phyloP scores from a whole-genome alignment of 2,113 vertebrate genomes.

The Notechis scutatus region DNA sequence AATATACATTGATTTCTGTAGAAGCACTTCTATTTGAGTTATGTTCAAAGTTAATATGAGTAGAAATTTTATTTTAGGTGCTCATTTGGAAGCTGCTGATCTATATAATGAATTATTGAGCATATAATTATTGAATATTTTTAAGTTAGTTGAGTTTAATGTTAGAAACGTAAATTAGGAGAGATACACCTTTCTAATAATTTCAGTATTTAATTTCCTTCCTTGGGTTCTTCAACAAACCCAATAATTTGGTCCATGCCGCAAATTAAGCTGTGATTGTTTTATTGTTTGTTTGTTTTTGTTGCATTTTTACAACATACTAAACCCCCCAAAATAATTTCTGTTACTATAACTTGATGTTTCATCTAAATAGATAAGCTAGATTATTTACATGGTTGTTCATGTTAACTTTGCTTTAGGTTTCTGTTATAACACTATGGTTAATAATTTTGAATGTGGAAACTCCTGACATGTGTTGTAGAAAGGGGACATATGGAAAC shows the following conservation, averaged over 20 bases:
- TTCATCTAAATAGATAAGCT: neutral
- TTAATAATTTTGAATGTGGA: neutral
- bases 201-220: neutral
- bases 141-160: conserved; percentile 1
- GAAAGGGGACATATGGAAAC: neutral
- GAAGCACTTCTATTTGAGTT: conserved; percentile 24
- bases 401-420: neutral
- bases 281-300: neutral
- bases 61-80: conserved; percentile 2
- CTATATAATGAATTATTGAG: neutral
- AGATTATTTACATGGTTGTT: neutral
- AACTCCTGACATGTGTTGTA: neutral
- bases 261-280: neutral
- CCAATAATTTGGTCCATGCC: neutral
- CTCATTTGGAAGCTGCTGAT: conserved; percentile 19
- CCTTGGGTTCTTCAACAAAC: neutral
- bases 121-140: conserved; percentile 13
- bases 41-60: conserved; percentile 16
- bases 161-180: neutral
- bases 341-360: neutral
- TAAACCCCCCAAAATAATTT: neutral
- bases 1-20: conserved; percentile 17
- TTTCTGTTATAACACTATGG: neutral
- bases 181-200: neutral
- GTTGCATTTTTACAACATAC: neutral